Conservation (phyloP, 2,888 invertebrate genomes). For the Parascotia fuliginaria region DNA sequence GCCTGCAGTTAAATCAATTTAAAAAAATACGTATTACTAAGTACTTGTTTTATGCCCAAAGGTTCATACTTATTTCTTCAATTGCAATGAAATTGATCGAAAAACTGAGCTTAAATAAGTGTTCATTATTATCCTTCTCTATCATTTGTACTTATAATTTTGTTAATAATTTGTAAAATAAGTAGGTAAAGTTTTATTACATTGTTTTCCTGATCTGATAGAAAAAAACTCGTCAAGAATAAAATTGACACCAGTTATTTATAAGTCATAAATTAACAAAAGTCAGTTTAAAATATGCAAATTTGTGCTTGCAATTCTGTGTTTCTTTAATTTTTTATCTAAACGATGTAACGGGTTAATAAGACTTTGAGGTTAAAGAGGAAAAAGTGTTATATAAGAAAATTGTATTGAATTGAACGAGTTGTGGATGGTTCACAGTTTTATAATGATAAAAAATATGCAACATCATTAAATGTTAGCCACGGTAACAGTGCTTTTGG, state of each 20-base stretch:
- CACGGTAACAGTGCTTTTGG: conserved; percentile 8
- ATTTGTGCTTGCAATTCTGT: too few relatives aligned
- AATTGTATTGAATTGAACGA: conserved; percentile 12
- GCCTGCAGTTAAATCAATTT: too few relatives aligned
- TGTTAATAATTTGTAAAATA: background rate
- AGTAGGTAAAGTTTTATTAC: background rate
- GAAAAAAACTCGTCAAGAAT: background rate
- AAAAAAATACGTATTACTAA: too few relatives aligned
- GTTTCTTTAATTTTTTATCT: conserved; percentile 37
- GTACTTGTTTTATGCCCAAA: too few relatives aligned
- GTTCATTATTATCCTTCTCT: too few relatives aligned
- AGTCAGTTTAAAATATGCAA: too few relatives aligned
- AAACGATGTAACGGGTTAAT: conserved; percentile 32
- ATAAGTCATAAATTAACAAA: too few relatives aligned
- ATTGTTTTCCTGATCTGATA: background rate
- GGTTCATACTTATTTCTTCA: too few relatives aligned
- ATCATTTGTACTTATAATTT: too few relatives aligned
- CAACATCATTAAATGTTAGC: background rate
- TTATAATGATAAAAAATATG: background rate
- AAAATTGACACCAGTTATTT: too few relatives aligned
- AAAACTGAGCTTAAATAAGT: too few relatives aligned
- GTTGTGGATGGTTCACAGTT: conserved; percentile 10
- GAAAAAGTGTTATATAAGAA: conserved; percentile 24
- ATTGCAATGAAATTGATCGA: too few relatives aligned
- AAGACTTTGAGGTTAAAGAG: conserved; percentile 19